phyloP scores from a whole-genome alignment of 2,888 invertebrate species.

The Acronicta leporina region DNA sequence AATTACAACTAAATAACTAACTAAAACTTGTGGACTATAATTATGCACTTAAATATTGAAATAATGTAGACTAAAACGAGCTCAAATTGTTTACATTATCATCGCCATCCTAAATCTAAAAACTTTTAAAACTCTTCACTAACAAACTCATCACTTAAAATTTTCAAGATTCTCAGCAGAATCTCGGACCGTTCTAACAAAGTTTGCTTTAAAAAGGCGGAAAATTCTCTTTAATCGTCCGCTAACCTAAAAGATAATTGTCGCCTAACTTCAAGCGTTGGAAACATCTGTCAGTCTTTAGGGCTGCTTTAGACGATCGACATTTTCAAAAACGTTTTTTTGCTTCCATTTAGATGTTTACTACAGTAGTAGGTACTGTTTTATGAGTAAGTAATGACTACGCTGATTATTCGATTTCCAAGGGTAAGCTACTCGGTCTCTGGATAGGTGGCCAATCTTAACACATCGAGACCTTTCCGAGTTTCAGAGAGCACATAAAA shows the following conservation, averaged over 20 bases:
- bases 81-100: slow-evolving; percentile 35
- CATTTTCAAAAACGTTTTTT: not conserved
- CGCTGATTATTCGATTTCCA: too few species aligned
- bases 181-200: slow-evolving; percentile 36
- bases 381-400: too few species aligned
- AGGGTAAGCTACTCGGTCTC: too few species aligned
- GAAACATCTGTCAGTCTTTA: slow-evolving; percentile 64
- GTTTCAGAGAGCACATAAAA: too few species aligned
- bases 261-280: slow-evolving; percentile 71
- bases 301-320: slow-evolving; percentile 14
- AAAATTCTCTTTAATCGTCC: slow-evolving; percentile 57
- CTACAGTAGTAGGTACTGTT: too few species aligned
- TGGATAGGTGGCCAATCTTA: too few species aligned
- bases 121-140: slow-evolving; percentile 23
- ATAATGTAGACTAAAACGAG: too few species aligned
- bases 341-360: too few species aligned
- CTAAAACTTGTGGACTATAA: too few species aligned
- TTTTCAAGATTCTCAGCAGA: slow-evolving; percentile 26
- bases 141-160: slow-evolving; percentile 33
- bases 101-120: slow-evolving; percentile 20
- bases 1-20: too few species aligned
- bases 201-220: slow-evolving; percentile 47
- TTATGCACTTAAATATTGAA: too few species aligned
- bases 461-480: too few species aligned
- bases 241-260: slow-evolving; percentile 64